Base-by-base conservation (phyloP, 2,888 invertebrate species). In the Eupithecia pulchellata region DNA sequence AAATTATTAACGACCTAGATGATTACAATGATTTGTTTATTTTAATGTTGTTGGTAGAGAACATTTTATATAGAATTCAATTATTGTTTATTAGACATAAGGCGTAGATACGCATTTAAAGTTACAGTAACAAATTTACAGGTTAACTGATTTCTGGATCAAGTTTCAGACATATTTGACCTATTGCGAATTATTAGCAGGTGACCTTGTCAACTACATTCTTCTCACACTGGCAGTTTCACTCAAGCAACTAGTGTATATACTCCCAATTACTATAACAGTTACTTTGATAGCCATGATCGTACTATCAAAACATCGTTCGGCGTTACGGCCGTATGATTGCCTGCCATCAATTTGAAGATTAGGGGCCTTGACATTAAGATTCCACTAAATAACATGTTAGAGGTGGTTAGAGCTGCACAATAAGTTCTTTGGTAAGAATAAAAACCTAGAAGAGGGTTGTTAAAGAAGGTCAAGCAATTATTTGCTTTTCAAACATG, bases 321-420 rank as follows among this genome's bases (percentile, higher is more conserved):
- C 57, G 57, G 32, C 39, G 29, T 72, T 69, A 72, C 64, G 61
- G 61, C 67, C 64, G 32, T 67, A 65, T 69, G 73, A 73, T 73
- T 73, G 73, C 73, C 69, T 61, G 64, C 72, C 70, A 72, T 76
- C 67, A 72, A 68, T 17, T 47, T 36, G 58, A 52, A 68, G 69
- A 67, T 72, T 71, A 61, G 61, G 55, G 71, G 63, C 77, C 77
- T 72, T 77, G 75, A 69, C 73, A 75, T 77, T 75, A 42, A 42
- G n/a, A 42, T 42, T n/a, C n/a, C n/a, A 47, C 2, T 47, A 74
- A 69, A 13, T 3, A 52, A 20, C 61, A 42, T 63, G 29, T 30
- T 60, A 30, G 32, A 60, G 32, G 30, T 60, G 29, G n/a, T 20
- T 58, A 47, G 25, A 52, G 4, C 25, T 9, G 20, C 20, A 47